phyloP scores from a whole-genome alignment of 1,140 invertebrate species.

The Hesperophylax magnus region DNA sequence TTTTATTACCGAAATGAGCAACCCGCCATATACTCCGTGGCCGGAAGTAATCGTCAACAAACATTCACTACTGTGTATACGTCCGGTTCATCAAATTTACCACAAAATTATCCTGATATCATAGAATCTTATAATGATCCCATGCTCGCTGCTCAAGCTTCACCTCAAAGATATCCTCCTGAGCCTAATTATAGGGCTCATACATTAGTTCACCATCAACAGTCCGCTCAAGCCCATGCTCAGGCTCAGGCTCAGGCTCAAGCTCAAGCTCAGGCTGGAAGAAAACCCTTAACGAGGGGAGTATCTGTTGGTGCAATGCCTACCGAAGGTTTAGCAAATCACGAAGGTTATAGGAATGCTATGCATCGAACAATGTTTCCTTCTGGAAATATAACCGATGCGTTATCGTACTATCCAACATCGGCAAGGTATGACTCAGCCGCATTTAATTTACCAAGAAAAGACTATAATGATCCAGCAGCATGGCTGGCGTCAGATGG shows the following conservation, averaged over 20 bases:
- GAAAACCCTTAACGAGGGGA: slow-evolving; percentile 65
- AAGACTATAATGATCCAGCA: slow-evolving; percentile 72
- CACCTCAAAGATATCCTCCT: slow-evolving; percentile 67
- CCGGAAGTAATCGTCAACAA: slow-evolving; percentile 78
- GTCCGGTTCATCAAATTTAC: slow-evolving; percentile 73
- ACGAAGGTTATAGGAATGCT: slow-evolving; percentile 77
- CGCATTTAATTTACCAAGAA: slow-evolving; percentile 70
- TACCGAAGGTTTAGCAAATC: slow-evolving; percentile 72
- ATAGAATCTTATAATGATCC: slow-evolving; percentile 77
- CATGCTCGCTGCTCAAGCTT: slow-evolving; percentile 66
- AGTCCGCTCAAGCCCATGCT: slow-evolving; percentile 59
- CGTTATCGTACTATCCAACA: slow-evolving; percentile 82
- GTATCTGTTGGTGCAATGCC: slow-evolving; percentile 71
- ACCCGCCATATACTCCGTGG: slow-evolving; percentile 82
- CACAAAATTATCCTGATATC: slow-evolving; percentile 77
- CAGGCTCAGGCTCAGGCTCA: too few species aligned
- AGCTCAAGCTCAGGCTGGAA: slow-evolving; percentile 59
- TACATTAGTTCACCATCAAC: slow-evolving; percentile 67
- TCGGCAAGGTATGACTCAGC: slow-evolving; percentile 78
- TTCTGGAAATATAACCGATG: slow-evolving; percentile 81
- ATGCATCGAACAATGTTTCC: slow-evolving; percentile 79
- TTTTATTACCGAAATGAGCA: slow-evolving; percentile 74
- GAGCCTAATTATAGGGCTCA: slow-evolving; percentile 71
- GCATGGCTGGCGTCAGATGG: slow-evolving; percentile 73
- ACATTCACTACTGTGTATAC: slow-evolving; percentile 81